Conservation (phyloP, 2,113 vertebrate genomes). For the Pelvicachromis taeniatus region DNA sequence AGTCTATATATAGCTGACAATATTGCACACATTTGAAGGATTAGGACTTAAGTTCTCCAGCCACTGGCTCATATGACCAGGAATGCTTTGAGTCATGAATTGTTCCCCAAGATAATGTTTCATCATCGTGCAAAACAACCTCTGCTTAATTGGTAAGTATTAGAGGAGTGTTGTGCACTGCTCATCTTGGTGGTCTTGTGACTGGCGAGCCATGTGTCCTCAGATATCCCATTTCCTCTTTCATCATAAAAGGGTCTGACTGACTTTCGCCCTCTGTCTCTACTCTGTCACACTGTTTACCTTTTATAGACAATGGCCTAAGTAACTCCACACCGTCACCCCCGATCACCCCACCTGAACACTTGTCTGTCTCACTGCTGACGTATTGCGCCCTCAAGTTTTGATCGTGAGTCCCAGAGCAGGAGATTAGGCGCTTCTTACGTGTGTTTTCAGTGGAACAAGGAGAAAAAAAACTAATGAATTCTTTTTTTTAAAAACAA, state of each 20-base stretch:
- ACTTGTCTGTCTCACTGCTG: conserved; percentile 7
- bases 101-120: conserved; percentile 97
- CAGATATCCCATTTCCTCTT: conserved; percentile 82
- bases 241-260: conserved; percentile 76
- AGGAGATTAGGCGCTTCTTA: conserved; percentile 12
- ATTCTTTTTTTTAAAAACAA: background rate
- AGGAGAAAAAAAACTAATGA: background rate
- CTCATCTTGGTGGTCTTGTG: conserved; percentile 80
- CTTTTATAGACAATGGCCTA: conserved; percentile 79
- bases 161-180: conserved; percentile 68
- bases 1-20: conserved; percentile 96
- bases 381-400: conserved; percentile 9
- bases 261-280: conserved; percentile 69
- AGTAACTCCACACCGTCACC: conserved; percentile 55
- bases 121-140: conserved; percentile 90
- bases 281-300: conserved; percentile 70
- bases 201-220: conserved; percentile 80
- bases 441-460: background rate
- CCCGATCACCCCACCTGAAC: background rate
- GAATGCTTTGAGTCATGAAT: conserved; percentile 99
- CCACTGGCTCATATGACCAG: conserved; percentile 85
- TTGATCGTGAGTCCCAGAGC: conserved; percentile 29
- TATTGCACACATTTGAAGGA: conserved; percentile 90
- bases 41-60: conserved; percentile 84
- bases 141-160: conserved; percentile 86